A percentile compares a stretch with the other conserved stretches of the same genome.
phyloP scores from a whole-genome alignment of 2,888 invertebrate species.

The Petrolisthes manimaculis region DNA sequence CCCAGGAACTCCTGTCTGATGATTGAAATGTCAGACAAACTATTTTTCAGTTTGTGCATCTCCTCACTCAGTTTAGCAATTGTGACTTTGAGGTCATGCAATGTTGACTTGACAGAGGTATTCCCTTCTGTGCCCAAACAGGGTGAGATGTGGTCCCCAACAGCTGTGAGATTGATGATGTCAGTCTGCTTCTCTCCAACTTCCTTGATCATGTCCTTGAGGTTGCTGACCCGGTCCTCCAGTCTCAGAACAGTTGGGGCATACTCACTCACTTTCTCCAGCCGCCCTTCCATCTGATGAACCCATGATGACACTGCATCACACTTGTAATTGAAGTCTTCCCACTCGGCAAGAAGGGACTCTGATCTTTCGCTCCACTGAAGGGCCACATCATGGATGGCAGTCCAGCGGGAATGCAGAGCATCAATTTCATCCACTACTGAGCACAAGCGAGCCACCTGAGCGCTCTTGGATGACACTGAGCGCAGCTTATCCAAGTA shows the following conservation, averaged over 20 bases:
- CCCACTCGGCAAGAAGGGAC: constrained; percentile 84
- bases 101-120: constrained; percentile 78
- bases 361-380: constrained; percentile 85
- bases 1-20: constrained; percentile 84
- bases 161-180: constrained; percentile 83
- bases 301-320: constrained; percentile 83
- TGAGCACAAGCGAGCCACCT: constrained; percentile 81
- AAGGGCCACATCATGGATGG: constrained; percentile 77
- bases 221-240: constrained; percentile 65
- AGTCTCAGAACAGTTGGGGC: constrained; percentile 66
- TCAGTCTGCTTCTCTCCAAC: constrained; percentile 88
- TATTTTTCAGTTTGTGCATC: constrained; percentile 82
- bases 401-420: constrained; percentile 84
- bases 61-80: constrained; percentile 82
- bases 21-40: constrained; percentile 81
- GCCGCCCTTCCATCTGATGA: constrained; percentile 71
- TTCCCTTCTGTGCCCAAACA: constrained; percentile 84
- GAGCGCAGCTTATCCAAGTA: constrained; percentile 82
- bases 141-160: constrained; percentile 83
- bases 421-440: constrained; percentile 88
- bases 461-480: constrained; percentile 80
- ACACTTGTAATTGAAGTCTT: constrained; percentile 83
- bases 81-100: constrained; percentile 81
- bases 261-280: constrained; percentile 68
- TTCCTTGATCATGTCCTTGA: constrained; percentile 78